Conservation (phyloP, 2,113 vertebrate species). For the Mobula hypostoma region DNA sequence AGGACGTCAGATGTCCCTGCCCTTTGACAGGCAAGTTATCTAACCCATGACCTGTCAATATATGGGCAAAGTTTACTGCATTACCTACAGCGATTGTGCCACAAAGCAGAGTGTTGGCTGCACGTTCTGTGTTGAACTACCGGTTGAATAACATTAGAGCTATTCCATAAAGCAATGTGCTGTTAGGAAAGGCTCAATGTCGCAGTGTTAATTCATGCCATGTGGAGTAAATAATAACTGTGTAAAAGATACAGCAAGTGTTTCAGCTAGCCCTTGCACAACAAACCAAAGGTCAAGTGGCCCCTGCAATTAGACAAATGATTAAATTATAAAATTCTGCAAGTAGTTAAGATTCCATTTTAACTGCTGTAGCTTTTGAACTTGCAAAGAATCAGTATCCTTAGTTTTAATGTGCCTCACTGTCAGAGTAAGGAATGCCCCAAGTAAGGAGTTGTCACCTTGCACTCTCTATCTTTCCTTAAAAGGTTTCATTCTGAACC, state of each 20-base stretch:
- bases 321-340: constrained; percentile 14
- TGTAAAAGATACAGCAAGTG: not conserved
- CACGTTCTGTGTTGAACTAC: not conserved
- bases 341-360: not conserved
- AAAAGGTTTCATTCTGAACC: constrained; percentile 37
- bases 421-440: not conserved
- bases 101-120: not conserved
- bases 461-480: constrained; percentile 13
- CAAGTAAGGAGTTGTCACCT: constrained; percentile 15
- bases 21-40: not conserved
- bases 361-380: not conserved
- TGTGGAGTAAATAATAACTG: not conserved
- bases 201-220: not conserved
- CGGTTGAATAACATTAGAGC: not conserved
- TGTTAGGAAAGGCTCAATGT: not conserved
- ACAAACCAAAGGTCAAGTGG: not conserved
- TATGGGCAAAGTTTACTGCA: not conserved
- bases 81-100: not conserved
- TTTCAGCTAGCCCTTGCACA: not conserved
- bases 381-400: not conserved
- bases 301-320: not conserved
- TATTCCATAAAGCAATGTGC: not conserved
- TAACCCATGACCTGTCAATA: not conserved
- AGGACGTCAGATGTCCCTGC: not conserved
- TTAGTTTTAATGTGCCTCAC: not conserved